Percentiles rank a stretch among this genome's conserved stretches.
Conservation (phyloP, 2,113 vertebrate genomes). For the Tachysurus vachellii region DNA sequence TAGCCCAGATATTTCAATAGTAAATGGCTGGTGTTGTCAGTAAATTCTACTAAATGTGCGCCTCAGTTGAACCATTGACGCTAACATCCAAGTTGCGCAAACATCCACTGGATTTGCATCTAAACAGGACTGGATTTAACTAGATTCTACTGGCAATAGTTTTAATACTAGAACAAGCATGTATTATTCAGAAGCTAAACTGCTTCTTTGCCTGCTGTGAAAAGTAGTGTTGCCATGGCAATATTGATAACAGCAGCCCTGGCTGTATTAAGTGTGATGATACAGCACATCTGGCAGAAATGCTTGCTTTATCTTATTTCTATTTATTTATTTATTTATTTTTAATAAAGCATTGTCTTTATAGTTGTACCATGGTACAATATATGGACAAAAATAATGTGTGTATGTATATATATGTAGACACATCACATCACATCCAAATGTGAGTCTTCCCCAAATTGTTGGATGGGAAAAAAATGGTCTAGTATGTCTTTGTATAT, state of each 20-base stretch:
- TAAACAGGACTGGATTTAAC: not conserved
- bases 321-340: not conserved
- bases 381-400: not conserved
- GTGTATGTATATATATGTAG: not conserved
- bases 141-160: not conserved
- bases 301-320: not conserved
- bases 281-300: not conserved
- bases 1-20: not conserved
- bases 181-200: not conserved
- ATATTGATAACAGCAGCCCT: not conserved
- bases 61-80: not conserved
- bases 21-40: not conserved
- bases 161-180: not conserved
- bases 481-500: not conserved
- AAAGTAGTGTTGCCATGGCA: not conserved
- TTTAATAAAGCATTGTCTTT: not conserved
- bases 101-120: not conserved
- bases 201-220: conserved; percentile 13
- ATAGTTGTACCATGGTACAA: not conserved
- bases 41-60: not conserved
- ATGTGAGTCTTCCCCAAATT: not conserved
- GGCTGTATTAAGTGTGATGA: not conserved
- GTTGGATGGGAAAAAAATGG: not conserved
- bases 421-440: not conserved
- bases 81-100: not conserved